Conservation (phyloP, 2,888 invertebrate genomes). For the Philonicus albiceps region DNA sequence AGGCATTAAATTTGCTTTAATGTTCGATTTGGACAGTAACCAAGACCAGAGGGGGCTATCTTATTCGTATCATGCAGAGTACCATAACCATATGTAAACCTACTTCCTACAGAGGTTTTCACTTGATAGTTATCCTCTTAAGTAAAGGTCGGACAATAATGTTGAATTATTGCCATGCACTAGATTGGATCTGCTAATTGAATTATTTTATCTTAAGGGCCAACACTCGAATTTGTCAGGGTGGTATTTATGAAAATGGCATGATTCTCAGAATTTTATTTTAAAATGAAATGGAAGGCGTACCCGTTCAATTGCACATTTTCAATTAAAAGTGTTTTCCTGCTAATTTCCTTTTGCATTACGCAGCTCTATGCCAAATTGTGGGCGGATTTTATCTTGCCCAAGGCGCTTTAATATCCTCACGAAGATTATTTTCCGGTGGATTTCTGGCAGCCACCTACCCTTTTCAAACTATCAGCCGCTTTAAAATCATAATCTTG, state of each 20-base stretch:
- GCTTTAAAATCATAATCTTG: not conserved
- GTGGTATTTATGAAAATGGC: not conserved
- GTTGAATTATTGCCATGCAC: not conserved
- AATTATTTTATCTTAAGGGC: not conserved
- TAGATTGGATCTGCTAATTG: not conserved
- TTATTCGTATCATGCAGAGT: not conserved
- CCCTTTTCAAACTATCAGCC: not conserved
- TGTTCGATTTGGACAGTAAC: not conserved
- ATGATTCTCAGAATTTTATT: not conserved
- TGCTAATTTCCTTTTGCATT: conserved; percentile 16
- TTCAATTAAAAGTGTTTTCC: not conserved
- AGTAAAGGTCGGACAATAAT: not conserved
- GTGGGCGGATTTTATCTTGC: conserved; percentile 26
- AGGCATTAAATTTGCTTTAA: not conserved
- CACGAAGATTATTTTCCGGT: conserved; percentile 31
- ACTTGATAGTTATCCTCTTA: not conserved
- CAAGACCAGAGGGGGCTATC: not conserved
- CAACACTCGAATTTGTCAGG: not conserved
- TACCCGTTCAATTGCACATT: not conserved
- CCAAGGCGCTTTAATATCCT: conserved; percentile 28
- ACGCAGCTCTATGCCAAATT: conserved; percentile 18
- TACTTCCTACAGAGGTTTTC: not conserved
- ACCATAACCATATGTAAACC: not conserved
- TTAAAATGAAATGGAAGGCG: not conserved
- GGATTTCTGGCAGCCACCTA: not conserved